Base-by-base conservation (phyloP, 2,113 vertebrate species). In the Oncorhynchus nerka region DNA sequence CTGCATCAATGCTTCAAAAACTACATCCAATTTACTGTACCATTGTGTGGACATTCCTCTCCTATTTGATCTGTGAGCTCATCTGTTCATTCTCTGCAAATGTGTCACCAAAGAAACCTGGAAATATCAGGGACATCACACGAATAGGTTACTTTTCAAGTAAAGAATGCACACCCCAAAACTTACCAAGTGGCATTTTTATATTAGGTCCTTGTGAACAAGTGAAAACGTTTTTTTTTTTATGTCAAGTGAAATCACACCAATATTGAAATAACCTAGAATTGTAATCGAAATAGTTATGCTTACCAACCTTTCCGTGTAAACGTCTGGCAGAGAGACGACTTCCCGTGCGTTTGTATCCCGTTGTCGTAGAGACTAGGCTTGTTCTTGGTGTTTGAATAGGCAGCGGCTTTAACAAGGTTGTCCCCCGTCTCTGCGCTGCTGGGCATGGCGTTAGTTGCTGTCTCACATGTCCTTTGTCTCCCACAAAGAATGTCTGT, bases 351-450 rank as follows among this genome's bases (percentile, higher is more conserved):
- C 87, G 88, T 90, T 87, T 88, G 80, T 32, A 32, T 73, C 22
- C 71, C 9, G 87, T 90, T 84, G 88, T 77, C 79, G 0, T 83
- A 80, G 87, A 79, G 81, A 89, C 5, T 4, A n/a, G 68, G 49
- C 67, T 39, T 26, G 22, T 70, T 24, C 16, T 68, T 57, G 12
- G 30, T 77, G 70, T 26, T 34, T 68, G 30, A 39, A 4, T 30
- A 32, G 67, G 67, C 59, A 62, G 51, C 51, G 0, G 19, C 59
- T 62, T 45, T 45, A 11, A 62, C 19, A 24, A 24, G 59, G 59
- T 22, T 62, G n/a, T 62, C 59, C 13, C n/a, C 9, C n/a, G 8
- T 62, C 59, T 62, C 20, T 62, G n/a, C 24, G n/a, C 59, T 16
- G 51, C 51, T 16, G 51, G 51, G 51, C 51, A 55, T 45, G 39